Percentiles rank a stretch among this genome's conserved stretches.
phyloP scores from a whole-genome alignment of 53 echinoderm and acorn worm species.

The Holothuria leucospilota region DNA sequence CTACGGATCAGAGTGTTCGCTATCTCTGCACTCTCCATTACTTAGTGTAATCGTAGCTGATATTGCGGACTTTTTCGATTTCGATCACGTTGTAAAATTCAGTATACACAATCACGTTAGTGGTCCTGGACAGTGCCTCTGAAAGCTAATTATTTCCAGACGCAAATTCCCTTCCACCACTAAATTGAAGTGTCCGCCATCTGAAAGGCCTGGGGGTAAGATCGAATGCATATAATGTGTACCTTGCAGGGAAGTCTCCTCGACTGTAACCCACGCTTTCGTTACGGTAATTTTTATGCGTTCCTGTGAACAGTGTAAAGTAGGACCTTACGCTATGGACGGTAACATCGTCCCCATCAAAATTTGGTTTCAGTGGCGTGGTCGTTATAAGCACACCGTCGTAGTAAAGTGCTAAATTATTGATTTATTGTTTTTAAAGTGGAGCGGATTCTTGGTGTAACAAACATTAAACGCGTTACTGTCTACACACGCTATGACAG shows the following conservation, averaged over 20 bases:
- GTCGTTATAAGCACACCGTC: conserved; percentile 54
- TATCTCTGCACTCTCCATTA: no score
- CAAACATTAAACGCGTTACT: no score
- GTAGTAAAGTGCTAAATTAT: conserved; percentile 39
- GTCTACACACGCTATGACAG: conserved; percentile 52
- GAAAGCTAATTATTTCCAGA: conserved; percentile 64
- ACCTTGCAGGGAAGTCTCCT: conserved; percentile 51
- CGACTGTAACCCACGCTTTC: conserved; percentile 35
- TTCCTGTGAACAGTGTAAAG: no score
- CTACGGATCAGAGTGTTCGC: no score
- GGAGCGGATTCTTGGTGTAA: conserved; percentile 71
- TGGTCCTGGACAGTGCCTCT: no score
- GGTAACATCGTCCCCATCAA: neutral
- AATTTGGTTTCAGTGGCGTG: no score
- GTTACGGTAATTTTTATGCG: conserved; percentile 52
- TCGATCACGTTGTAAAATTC: conserved; percentile 49
- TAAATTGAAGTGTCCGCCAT: no score
- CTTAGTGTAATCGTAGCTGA: conserved; percentile 20
- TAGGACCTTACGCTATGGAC: conserved; percentile 27
- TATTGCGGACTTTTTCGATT: no score
- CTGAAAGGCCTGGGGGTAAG: no score
- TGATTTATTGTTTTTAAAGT: conserved; percentile 52
- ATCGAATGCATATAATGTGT: conserved; percentile 56
- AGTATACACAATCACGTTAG: conserved; percentile 50
- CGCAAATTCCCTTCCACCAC: conserved; percentile 63